Evolutionary conservation across 2,888 invertebrate genomes (phyloP), one percentile per base, ranked within the genome.

Genomic region (Pollenia griseotomentosa): DNA sequence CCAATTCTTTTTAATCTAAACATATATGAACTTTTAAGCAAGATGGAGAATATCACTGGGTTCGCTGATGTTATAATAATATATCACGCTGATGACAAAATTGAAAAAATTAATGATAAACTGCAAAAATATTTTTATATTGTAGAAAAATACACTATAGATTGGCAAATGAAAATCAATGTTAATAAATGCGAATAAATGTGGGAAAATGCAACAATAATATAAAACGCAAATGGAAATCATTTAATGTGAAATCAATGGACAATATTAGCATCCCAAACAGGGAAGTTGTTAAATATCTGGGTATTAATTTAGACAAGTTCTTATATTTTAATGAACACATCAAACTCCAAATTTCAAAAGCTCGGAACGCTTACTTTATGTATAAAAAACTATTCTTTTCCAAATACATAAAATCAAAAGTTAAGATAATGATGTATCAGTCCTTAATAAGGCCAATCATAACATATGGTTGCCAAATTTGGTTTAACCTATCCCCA

Each of bases 41-140:
- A 23, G 23, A 2, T 23, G 23, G 23, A 23, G 23, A 23, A 23
- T 23, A 23, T 23, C 23, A 23, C 2, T 23, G 23, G 23, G 23
- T 23, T 23, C 23, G 23, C 2, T 23, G 48, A 11, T 48, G 14
- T 12, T 12, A 55, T 55, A n/a, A 55, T 55, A 16, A 55, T 55
- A 16, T 16, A 55, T 16, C 55, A 55, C 19, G 12, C 55, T 14
- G 55, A 55, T 55, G 9, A 16, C 55, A 16, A 55, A 55, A 16
- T 55, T n/a, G 55, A 55, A 55, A 55, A 55, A n/a, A 16, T 55
- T 55, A 55, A 55, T 55, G 16, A 55, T 55, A 55, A 55, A 2
- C 16, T 55, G 16, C 55, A 23, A 55, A 55, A n/a, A n/a, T 55
- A 55, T 55, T 55, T 55, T 16, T 16, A 55, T 55, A 16, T 55